Evolutionary conservation across 2,888 invertebrate species (phyloP).

Genomic region (Merodon equestris): DNA sequence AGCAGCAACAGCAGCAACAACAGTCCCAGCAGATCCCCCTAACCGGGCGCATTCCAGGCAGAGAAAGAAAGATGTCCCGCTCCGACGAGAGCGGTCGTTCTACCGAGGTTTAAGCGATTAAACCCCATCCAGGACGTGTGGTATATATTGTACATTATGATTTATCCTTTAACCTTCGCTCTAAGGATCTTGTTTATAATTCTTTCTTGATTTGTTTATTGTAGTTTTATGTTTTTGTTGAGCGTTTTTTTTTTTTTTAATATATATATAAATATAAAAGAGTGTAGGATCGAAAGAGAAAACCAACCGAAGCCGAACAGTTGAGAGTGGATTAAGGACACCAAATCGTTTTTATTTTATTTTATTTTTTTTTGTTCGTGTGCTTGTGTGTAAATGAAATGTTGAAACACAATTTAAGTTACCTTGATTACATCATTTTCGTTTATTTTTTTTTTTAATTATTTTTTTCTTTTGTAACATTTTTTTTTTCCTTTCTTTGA

Average conservation of each 20-base stretch:
- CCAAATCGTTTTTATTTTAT: constrained; percentile 1
- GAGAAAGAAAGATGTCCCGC: constrained; percentile 81
- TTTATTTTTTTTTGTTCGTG: constrained; percentile 25
- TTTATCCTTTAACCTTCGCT: constrained; percentile 22
- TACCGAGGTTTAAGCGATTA: constrained; percentile 76
- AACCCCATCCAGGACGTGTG: constrained; percentile 28
- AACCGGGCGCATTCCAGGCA: constrained; percentile 76
- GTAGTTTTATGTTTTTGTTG: constrained; percentile 33
- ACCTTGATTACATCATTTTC: too few relatives aligned
- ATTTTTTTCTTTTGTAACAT: constrained; percentile 54
- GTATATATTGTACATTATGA: constrained; percentile 60
- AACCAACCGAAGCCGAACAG: constrained; percentile 54
- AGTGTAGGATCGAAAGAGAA: constrained; percentile 46
- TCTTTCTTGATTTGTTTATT: too few relatives aligned
- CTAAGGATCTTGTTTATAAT: constrained; percentile 50
- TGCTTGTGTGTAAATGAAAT: constrained; percentile 40
- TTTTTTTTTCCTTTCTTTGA: constrained; percentile 28
- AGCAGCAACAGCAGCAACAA: constrained; percentile 78
- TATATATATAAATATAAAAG: constrained; percentile 36
- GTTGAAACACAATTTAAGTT: constrained; percentile 41
- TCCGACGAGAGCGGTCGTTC: constrained; percentile 80
- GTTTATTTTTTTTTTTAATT: too few relatives aligned
- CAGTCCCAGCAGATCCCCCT: constrained; percentile 74
- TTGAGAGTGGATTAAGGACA: constrained; percentile 31
- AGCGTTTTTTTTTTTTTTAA: constrained; percentile 40